These are phyloP conservation scores for Drosophila sp. DNA, from an alignment of 1,140 invertebrate genomes.

Conservation along the genomic window DNA sequence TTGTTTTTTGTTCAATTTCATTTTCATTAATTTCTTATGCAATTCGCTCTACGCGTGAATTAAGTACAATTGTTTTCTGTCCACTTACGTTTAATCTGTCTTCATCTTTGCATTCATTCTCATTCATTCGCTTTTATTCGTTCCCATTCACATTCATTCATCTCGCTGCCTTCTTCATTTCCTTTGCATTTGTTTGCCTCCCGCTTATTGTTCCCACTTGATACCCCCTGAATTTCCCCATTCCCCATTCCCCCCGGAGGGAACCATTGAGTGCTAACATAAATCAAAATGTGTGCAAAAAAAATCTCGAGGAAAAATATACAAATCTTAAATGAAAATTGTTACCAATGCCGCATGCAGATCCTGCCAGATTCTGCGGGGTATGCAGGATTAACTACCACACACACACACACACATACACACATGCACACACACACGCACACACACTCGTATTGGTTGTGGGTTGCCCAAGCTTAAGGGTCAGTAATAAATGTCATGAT, in stretches of 20 bases:
- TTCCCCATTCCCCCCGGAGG: conserved; percentile 21
- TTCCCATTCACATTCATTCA: conserved; percentile 61
- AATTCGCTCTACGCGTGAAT: conserved; percentile 70
- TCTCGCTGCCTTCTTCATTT: conserved; percentile 62
- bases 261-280: conserved; percentile 73
- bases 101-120: conserved; percentile 65
- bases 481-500: conserved; percentile 82
- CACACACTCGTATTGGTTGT: conserved; percentile 30
- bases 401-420: not conserved
- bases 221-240: conserved; percentile 18
- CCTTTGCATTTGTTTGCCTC: not conserved
- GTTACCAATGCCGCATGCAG: conserved; percentile 60
- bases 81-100: conserved; percentile 76
- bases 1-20: conserved; percentile 35
- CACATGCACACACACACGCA: conserved; percentile 1
- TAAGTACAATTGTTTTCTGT: conserved; percentile 78
- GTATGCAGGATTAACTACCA: conserved; percentile 54
- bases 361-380: conserved; percentile 40
- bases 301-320: conserved; percentile 42
- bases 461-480: conserved; percentile 65
- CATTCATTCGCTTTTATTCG: conserved; percentile 43
- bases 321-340: conserved; percentile 82
- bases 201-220: conserved; percentile 62
- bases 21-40: conserved; percentile 78
- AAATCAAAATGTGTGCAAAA: conserved; percentile 70